phyloP scores from a whole-genome alignment of 2,888 invertebrate species.

The Allophyes oxyacanthae region DNA sequence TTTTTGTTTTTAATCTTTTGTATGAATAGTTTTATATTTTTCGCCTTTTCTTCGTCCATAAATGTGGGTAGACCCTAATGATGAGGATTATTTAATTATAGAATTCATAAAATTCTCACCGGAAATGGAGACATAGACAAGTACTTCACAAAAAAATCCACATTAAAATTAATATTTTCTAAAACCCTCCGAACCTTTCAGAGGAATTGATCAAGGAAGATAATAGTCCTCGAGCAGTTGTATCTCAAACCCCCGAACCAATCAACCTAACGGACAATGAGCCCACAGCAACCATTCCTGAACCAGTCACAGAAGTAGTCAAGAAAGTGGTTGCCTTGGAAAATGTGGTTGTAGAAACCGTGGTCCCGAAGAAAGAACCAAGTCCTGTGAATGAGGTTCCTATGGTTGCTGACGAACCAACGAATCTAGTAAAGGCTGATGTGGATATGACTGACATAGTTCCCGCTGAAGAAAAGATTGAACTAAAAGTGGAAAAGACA shows the following conservation, averaged over 20 bases:
- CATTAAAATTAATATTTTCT: neutral
- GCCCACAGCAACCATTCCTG: conserved; percentile 33
- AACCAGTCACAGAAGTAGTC: conserved; percentile 49
- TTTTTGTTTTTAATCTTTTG: too few species aligned
- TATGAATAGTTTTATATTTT: too few species aligned
- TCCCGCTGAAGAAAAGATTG: conserved; percentile 66
- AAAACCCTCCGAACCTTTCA: conserved; percentile 55
- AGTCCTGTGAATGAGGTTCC: conserved; percentile 62
- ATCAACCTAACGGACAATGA: conserved; percentile 43
- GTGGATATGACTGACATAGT: conserved; percentile 75
- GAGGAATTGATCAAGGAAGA: conserved; percentile 61
- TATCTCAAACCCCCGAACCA: conserved; percentile 38
- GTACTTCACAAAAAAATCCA: too few species aligned
- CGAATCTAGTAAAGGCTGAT: conserved; percentile 59
- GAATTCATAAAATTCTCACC: neutral
- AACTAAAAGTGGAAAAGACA: conserved; percentile 67
- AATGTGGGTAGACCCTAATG: too few species aligned
- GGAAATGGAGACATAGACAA: too few species aligned
- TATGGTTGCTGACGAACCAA: conserved; percentile 57
- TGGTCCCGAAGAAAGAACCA: conserved; percentile 53
- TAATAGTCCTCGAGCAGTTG: conserved; percentile 41
- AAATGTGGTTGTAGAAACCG: conserved; percentile 42
- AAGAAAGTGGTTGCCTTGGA: conserved; percentile 48
- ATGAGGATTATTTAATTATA: too few species aligned
- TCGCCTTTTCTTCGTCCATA: too few species aligned